Percentiles rank a stretch among this genome's conserved stretches.
These are phyloP conservation scores for Rhinichthys klamathensis DNA, from an alignment of 2,113 vertebrate genomes.

Conservation along the genomic window DNA sequence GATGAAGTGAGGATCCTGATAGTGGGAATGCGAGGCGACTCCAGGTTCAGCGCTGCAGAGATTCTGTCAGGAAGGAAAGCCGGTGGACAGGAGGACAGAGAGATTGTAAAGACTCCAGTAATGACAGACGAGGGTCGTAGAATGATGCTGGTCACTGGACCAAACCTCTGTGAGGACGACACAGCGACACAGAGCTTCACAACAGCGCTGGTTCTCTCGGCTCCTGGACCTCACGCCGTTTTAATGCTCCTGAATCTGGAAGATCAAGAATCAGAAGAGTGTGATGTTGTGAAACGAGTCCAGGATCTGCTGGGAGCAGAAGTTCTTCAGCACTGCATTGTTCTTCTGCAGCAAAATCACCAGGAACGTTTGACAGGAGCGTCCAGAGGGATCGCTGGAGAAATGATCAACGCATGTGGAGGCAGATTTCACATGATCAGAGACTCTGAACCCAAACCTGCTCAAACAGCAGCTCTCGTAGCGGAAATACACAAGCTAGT, in stretches of 20 bases:
- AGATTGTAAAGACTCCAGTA: constrained; percentile 19
- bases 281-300: neutral
- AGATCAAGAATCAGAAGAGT: neutral
- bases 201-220: neutral
- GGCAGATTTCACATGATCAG: constrained; percentile 15
- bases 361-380: neutral
- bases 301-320: constrained; percentile 16
- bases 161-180: constrained; percentile 31
- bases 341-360: neutral
- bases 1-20: neutral
- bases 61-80: constrained; percentile 9
- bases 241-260: constrained; percentile 8
- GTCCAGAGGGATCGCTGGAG: constrained; percentile 5
- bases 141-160: constrained; percentile 20
- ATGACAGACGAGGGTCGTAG: constrained; percentile 6
- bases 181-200: constrained; percentile 7
- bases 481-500: neutral
- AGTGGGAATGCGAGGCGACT: neutral
- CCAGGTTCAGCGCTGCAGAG: neutral
- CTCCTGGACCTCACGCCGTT: constrained; percentile 24
- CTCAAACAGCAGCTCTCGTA: neutral
- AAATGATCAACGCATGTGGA: constrained; percentile 15
- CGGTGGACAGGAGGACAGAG: neutral
- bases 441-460: neutral
- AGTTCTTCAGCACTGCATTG: neutral